Conservation (phyloP, 2,797 vertebrate species). For the Sebastes jordani region DNA sequence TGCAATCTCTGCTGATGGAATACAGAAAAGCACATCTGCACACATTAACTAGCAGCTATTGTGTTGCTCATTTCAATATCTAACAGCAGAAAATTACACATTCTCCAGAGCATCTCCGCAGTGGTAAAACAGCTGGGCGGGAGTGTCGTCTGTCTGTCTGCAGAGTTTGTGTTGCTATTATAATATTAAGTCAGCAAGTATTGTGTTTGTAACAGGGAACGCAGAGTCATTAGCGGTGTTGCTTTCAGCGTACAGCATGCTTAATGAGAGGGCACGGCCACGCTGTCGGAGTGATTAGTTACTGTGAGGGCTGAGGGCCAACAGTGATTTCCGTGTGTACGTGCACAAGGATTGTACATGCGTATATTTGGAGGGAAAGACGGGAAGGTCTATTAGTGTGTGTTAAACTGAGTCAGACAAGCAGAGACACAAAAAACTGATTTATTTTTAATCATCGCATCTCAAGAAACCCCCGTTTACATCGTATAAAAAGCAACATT, state of each 20-base stretch:
- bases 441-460: neutral
- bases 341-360: neutral
- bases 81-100: neutral
- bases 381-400: neutral
- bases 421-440: neutral
- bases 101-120: constrained; percentile 13
- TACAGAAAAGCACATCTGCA: neutral
- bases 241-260: constrained; percentile 50
- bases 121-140: constrained; percentile 41
- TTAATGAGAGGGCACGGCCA: constrained; percentile 62
- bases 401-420: neutral
- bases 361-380: neutral
- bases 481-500: neutral
- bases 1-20: constrained; percentile 17
- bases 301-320: constrained; percentile 38
- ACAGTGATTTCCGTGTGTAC: constrained; percentile 9
- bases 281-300: constrained; percentile 63
- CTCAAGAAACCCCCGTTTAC: neutral
- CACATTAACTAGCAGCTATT: neutral
- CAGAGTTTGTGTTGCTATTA: constrained; percentile 12
- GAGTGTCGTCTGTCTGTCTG: constrained; percentile 9
- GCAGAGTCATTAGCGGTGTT: constrained; percentile 64
- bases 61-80: neutral
- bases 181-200: constrained; percentile 23
- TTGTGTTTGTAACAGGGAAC: constrained; percentile 30